Conservation (phyloP, 2,888 invertebrate genomes). For the Mamestra brassicae region DNA sequence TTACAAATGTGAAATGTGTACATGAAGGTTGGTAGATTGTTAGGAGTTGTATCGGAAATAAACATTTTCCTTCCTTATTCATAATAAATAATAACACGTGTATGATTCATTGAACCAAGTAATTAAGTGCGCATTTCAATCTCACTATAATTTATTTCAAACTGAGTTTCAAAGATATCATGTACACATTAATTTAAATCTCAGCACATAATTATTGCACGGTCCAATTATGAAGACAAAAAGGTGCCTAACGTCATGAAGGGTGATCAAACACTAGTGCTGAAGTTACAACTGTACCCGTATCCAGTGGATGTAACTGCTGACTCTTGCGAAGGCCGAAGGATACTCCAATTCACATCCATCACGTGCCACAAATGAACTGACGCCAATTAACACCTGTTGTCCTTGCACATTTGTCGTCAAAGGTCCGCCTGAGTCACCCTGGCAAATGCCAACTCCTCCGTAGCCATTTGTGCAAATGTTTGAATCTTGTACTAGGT, state of each 20-base stretch:
- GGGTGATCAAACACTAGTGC: neutral
- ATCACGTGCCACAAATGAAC: conserved; percentile 81
- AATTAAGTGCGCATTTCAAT: neutral
- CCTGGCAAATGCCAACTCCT: conserved; percentile 83
- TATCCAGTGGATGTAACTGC: conserved; percentile 79
- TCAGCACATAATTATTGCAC: neutral
- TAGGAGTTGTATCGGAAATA: conserved; percentile 7
- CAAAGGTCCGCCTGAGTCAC: conserved; percentile 84
- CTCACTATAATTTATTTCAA: conserved; percentile 3
- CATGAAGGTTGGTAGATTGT: neutral
- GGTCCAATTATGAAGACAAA: neutral
- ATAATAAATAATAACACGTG: neutral
- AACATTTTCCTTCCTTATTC: conserved; percentile 13
- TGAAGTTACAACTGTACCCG: conserved; percentile 66
- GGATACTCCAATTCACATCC: conserved; percentile 83
- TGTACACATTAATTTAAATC: neutral
- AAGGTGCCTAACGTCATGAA: no score
- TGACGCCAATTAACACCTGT: conserved; percentile 80
- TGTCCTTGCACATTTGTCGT: conserved; percentile 72
- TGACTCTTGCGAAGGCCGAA: conserved; percentile 81
- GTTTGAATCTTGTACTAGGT: conserved; percentile 76
- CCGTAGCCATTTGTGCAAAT: conserved; percentile 82
- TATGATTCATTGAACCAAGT: conserved; percentile 26
- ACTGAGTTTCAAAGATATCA: neutral
- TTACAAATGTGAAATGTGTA: neutral